Base-by-base conservation (phyloP, 1,140 invertebrate genomes). In the Drosophila prosaltans region DNA sequence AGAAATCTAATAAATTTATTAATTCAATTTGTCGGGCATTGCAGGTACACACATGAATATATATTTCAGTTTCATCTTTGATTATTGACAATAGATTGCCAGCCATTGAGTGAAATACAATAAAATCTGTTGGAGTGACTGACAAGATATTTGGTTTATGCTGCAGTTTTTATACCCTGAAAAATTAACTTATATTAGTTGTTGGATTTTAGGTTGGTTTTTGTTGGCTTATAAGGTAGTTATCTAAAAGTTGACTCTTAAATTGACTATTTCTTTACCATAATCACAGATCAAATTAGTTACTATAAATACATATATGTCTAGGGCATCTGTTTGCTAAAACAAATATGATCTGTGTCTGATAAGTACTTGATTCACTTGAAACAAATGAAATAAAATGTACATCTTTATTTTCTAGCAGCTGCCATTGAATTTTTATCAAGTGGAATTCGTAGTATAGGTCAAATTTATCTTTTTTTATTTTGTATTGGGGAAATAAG, bases 401-500 rank as follows among this genome's bases (percentile, higher is more conserved):
- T 55, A 45, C 58, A 66, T 45, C 55, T 59, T 64, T 60, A 21
- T 26, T 11, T 66, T 45, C 51, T 9, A 7, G 21, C 45, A 26
- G 21, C 0, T 2, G 45, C 21, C 24, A 51, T 51, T 51, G 45
- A 51, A 51, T 51, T 51, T 51, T 26, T 11, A 51, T 51, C 8
- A 51, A 9, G 45, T 54, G 45, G n/a, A 41, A 40, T 74, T 58
- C 55, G 41, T 58, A 69, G 66, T 82, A 55, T 66, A 68, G 65
- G 71, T 65, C 30, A 64, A 66, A 51, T 61, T 74, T 59, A 39
- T 65, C 7, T n/a, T n/a, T n/a, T n/a, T n/a, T n/a, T n/a, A n/a
- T n/a, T n/a, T n/a, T n/a, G n/a, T n/a, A n/a, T n/a, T n/a, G n/a
- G 7, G 9, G 39, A 62, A 57, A 57, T 51, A 51, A 26, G 21